phyloP scores from a whole-genome alignment of 2,888 invertebrate genomes.

The Enoplolaimus lenunculus region DNA sequence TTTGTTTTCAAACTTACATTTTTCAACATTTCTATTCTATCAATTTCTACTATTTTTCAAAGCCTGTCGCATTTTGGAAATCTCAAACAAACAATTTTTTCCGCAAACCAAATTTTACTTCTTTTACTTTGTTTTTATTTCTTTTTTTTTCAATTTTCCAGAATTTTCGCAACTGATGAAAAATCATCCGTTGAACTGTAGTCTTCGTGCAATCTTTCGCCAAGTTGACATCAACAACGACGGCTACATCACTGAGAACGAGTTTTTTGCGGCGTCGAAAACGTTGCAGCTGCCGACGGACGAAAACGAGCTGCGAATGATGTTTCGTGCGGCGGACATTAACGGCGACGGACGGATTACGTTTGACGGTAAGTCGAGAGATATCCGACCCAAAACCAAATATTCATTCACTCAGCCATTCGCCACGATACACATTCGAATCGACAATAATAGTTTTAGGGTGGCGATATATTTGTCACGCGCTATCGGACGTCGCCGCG shows the following conservation, averaged over 20 bases:
- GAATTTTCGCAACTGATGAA: not conserved
- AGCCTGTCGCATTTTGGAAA: too few species aligned
- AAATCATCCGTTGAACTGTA: not conserved
- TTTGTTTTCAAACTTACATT: too few species aligned
- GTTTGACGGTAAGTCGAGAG: not conserved
- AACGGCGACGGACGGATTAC: not conserved
- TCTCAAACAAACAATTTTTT: too few species aligned
- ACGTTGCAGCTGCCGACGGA: not conserved
- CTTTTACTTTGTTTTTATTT: not conserved
- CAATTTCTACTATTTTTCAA: too few species aligned
- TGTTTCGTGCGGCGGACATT: not conserved
- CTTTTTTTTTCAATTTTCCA: not conserved
- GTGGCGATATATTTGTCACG: too few species aligned
- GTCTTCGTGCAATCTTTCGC: not conserved
- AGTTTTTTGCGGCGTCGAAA: not conserved
- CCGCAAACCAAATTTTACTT: not conserved
- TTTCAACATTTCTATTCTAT: too few species aligned
- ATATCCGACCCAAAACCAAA: too few species aligned
- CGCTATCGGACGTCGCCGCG: too few species aligned
- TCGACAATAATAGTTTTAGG: too few species aligned
- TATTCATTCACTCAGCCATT: too few species aligned
- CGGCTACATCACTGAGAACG: not conserved
- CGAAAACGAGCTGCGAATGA: not conserved
- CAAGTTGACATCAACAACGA: not conserved
- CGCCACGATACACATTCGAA: too few species aligned